Percentiles rank a stretch among this genome's conserved stretches.
Evolutionary conservation across 2,797 vertebrate genomes (phyloP).

Genomic region (Gallinago stenura): DNA sequence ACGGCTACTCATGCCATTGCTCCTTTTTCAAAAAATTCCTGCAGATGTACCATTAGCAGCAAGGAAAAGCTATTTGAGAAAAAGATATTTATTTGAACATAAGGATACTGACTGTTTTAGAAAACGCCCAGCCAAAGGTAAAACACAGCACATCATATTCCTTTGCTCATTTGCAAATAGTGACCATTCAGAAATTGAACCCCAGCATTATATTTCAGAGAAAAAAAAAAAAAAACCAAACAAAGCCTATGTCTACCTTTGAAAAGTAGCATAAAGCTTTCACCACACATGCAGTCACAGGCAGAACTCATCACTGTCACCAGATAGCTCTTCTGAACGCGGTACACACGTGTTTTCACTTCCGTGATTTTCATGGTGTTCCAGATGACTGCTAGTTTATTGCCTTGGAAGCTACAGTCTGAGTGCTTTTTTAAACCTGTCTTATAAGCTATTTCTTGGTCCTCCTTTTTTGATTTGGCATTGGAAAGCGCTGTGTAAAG

Average conservation of each 20-base stretch:
- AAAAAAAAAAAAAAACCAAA: constrained; percentile 9
- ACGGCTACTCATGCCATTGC: not conserved
- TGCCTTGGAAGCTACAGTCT: not conserved
- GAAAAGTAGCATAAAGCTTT: not conserved
- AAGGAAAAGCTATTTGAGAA: not conserved
- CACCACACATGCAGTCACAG: not conserved
- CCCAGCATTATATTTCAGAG: not conserved
- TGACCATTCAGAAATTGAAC: not conserved
- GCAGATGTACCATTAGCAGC: constrained; percentile 10
- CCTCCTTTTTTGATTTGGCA: not conserved
- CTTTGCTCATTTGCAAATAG: not conserved
- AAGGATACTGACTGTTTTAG: not conserved
- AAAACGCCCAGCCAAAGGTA: not conserved
- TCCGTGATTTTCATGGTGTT: not conserved
- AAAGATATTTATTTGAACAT: not conserved
- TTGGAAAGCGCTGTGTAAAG: not conserved
- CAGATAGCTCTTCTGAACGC: fast-evolving
- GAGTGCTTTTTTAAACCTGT: not conserved
- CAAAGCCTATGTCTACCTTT: not conserved
- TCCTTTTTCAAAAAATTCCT: not conserved
- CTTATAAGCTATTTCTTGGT: not conserved
- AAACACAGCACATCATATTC: not conserved
- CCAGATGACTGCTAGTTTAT: not conserved
- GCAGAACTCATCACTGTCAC: not conserved
- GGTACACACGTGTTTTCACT: not conserved